Evolutionary conservation across 2,888 invertebrate species (phyloP).

Genomic region (Gryllus longicercus): DNA sequence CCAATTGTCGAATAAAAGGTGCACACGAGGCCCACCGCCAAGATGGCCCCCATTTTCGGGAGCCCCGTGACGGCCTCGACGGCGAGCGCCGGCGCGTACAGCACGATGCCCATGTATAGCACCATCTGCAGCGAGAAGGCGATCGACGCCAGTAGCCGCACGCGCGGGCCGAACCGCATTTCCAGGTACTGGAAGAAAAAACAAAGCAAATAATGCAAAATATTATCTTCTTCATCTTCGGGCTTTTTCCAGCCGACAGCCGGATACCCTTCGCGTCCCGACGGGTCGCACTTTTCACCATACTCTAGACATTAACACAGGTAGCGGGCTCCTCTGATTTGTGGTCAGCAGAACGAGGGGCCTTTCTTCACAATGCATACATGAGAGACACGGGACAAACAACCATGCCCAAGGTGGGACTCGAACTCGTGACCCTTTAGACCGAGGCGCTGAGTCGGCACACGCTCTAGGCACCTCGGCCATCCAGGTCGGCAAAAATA

Average conservation of each 20-base stretch:
- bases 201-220: neutral
- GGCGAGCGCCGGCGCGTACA: conserved; percentile 91
- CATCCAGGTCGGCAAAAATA: neutral
- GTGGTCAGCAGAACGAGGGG: too few relatives aligned
- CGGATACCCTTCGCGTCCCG: too few relatives aligned
- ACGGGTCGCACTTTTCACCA: too few relatives aligned
- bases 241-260: too few relatives aligned
- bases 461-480: too few relatives aligned
- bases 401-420: too few relatives aligned
- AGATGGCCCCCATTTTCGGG: conserved; percentile 66
- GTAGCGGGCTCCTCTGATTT: too few relatives aligned
- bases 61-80: conserved; percentile 82
- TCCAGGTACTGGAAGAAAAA: conserved; percentile 71
- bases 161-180: conserved; percentile 72
- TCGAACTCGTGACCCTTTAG: too few relatives aligned
- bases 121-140: conserved; percentile 88
- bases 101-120: conserved; percentile 83
- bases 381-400: too few relatives aligned
- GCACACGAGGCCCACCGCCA: conserved; percentile 71
- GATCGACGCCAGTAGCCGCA: conserved; percentile 74
- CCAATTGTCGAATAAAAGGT: conserved; percentile 85
- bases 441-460: too few relatives aligned
- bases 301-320: too few relatives aligned
- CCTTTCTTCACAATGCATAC: too few relatives aligned
- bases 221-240: neutral